Evolutionary conservation across 2,888 invertebrate species (phyloP).

Genomic region (Drosophila cognata): DNA sequence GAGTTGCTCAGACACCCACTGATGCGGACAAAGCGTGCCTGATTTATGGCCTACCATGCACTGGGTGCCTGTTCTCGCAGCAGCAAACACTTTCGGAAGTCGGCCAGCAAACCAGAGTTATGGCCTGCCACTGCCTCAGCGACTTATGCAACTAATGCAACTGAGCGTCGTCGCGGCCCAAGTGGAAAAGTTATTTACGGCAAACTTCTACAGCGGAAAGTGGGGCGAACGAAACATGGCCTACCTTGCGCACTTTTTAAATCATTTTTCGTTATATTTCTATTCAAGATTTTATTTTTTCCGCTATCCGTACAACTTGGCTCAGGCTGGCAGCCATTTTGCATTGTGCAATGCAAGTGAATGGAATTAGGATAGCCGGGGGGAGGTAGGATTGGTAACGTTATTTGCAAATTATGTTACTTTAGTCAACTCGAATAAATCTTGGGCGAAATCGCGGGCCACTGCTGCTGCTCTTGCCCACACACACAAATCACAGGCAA

Average conservation of each 20-base stretch:
- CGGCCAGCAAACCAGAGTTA: slow-evolving; percentile 19
- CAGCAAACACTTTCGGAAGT: slow-evolving; percentile 46
- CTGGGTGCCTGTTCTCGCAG: slow-evolving; percentile 8
- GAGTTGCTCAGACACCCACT: background rate
- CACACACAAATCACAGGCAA: slow-evolving; percentile 71
- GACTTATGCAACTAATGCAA: slow-evolving; percentile 73
- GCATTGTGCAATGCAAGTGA: slow-evolving; percentile 36
- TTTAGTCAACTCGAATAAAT: slow-evolving; percentile 74
- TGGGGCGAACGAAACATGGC: slow-evolving; percentile 17
- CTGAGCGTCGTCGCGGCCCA: slow-evolving; percentile 35
- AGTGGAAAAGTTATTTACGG: slow-evolving; percentile 70
- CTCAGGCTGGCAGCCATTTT: slow-evolving; percentile 50
- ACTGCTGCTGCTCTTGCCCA: slow-evolving; percentile 26
- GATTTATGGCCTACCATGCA: slow-evolving; percentile 60
- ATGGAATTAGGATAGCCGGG: slow-evolving; percentile 2
- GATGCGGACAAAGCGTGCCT: slow-evolving; percentile 45
- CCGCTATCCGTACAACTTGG: slow-evolving; percentile 5
- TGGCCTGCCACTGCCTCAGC: slow-evolving; percentile 9
- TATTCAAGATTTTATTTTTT: slow-evolving; percentile 12
- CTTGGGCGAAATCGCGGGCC: slow-evolving; percentile 43
- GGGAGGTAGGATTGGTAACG: slow-evolving; percentile 27
- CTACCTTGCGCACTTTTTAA: slow-evolving; percentile 63
- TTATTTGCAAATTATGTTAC: slow-evolving; percentile 75
- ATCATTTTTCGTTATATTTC: slow-evolving; percentile 51
- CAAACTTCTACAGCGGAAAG: slow-evolving; percentile 31